Base-by-base conservation (phyloP, 2,113 vertebrate genomes). In the Psittacula cyanocephala region DNA sequence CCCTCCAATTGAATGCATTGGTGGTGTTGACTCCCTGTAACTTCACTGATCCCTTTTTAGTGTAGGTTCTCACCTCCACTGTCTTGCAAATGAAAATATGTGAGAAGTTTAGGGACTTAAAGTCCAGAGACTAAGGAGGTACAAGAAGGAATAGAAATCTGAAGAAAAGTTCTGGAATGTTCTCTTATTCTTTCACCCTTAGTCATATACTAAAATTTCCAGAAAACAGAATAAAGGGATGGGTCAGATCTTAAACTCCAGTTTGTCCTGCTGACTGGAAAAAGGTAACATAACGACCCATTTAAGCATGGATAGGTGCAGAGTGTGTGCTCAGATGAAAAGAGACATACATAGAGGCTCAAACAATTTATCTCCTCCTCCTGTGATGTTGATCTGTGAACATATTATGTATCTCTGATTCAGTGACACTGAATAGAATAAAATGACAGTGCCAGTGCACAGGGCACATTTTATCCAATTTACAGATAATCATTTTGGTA, bases 121-220 rank as follows among this genome's bases (percentile, higher is more conserved):
- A 35, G 8, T 72, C 9, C 15, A 50, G 17, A 9, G 11, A 31
- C 46, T 67, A 31, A 81, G 55, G 55, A 84, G 7, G 35, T 81
- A 69, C 17, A 83, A 67, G 46, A 59, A n/a, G 31, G 37, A 68
- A 63, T 3, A 88, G 17, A 79, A 80, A 79, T 49, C 18, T 91
- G 68, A 80, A 55, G 28, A 43, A 35, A 9, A 77, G 44, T 22
- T 31, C 17, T 41, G 17, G 11, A 91, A 44, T 23, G 3, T 75
- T 63, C 3, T 5, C 3, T 3, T 14, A 10, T 4, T 25, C 20
- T 8, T 29, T 7, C 1, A 1, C 7, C 10, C 10, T 3, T 11
- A 80, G 11, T 70, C 17, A 47, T 10, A 6, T 49, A n/a, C 19
- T 63, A 74, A 74, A 80, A 67, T 75, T 64, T 86, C 47, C 11